Conservation (phyloP, 2,797 vertebrate genomes). For the Muraenolepis orangiensis region DNA sequence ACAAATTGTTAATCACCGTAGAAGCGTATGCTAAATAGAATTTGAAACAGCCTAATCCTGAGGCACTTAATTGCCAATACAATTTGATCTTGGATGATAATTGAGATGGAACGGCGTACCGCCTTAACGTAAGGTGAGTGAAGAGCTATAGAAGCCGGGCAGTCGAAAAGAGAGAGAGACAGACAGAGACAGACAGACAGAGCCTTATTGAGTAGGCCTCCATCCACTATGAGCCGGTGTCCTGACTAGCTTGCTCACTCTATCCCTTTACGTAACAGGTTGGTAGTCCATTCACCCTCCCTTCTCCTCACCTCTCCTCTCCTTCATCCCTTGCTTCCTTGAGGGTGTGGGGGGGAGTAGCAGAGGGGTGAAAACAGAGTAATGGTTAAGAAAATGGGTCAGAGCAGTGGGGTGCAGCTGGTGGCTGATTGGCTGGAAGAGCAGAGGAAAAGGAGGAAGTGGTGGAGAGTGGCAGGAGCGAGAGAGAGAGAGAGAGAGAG, state of each 20-base stretch:
- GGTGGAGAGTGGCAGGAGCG: conserved; percentile 14
- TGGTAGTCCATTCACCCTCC: conserved; percentile 45
- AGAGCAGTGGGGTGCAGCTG: conserved; percentile 37
- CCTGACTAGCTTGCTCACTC: conserved; percentile 57
- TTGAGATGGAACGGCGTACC: neutral
- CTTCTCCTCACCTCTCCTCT: conserved; percentile 17
- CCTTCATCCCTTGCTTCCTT: conserved; percentile 42
- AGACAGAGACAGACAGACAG: conserved; percentile 21
- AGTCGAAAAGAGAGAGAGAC: conserved; percentile 8
- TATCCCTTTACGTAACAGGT: conserved; percentile 53
- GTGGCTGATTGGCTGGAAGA: conserved; percentile 13
- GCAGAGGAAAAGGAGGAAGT: conserved; percentile 9
- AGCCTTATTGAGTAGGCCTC: conserved; percentile 42
- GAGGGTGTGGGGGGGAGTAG: neutral
- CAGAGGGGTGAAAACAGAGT: conserved; percentile 3
- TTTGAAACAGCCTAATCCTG: conserved; percentile 8
- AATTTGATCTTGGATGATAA: conserved; percentile 21
- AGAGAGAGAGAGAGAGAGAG: conserved; percentile 14
- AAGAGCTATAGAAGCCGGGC: conserved; percentile 21
- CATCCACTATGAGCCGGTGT: conserved; percentile 35
- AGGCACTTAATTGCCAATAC: conserved; percentile 29
- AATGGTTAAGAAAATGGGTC: conserved; percentile 11
- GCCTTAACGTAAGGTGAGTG: conserved; percentile 13
- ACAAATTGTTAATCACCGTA: conserved; percentile 12
- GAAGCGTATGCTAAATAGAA: conserved; percentile 13